These are phyloP conservation scores for Julus scanicus DNA, from an alignment of 2,888 invertebrate species.

Conservation along the genomic window DNA sequence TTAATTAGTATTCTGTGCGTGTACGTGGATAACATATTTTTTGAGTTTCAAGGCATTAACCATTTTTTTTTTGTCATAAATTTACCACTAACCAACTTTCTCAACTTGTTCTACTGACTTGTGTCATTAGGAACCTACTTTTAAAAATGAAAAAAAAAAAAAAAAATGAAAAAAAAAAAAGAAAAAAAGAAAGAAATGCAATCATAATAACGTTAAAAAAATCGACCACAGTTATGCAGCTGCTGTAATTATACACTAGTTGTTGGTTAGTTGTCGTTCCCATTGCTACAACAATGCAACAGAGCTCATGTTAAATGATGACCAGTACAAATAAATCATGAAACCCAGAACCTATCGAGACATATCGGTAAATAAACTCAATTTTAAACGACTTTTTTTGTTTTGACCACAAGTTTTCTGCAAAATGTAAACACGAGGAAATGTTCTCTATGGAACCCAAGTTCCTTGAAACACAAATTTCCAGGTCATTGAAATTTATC, in stretches of 20 bases:
- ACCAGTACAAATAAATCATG: not conserved
- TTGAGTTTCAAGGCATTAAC: constrained; percentile 37
- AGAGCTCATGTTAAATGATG: not conserved
- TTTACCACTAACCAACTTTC: constrained; percentile 50
- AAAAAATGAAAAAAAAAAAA: no score
- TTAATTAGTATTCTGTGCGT: constrained; percentile 45
- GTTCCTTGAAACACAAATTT: not conserved
- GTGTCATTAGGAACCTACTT: constrained; percentile 37
- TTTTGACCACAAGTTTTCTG: not conserved
- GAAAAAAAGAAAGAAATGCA: not conserved
- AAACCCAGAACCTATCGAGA: not conserved
- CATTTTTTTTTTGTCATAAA: constrained; percentile 41
- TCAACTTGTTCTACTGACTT: constrained; percentile 47
- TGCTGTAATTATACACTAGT: constrained; percentile 28
- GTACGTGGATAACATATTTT: constrained; percentile 26
- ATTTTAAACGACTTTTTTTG: not conserved
- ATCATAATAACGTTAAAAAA: constrained; percentile 3
- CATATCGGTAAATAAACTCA: not conserved
- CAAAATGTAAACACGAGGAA: not conserved
- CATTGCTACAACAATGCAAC: not conserved
- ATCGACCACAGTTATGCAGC: constrained; percentile 41
- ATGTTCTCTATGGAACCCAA: not conserved
- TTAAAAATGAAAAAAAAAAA: not conserved
- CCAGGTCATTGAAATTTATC: constrained; percentile 12
- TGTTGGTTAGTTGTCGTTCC: not conserved